Conservation (phyloP, 2,113 vertebrate genomes). For the Antidorcas marsupialis region DNA sequence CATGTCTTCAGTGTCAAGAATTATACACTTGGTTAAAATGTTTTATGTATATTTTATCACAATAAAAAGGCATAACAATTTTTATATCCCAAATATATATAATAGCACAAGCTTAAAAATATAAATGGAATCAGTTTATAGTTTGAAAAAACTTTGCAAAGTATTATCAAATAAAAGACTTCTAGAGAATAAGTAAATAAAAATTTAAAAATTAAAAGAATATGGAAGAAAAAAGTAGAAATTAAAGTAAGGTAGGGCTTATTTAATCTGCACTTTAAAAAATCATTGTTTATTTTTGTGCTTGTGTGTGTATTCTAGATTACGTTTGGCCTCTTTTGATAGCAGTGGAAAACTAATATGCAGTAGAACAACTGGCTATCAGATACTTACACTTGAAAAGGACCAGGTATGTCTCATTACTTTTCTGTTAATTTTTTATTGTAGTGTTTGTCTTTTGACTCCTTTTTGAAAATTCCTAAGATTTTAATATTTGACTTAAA, state of each 20-base stretch:
- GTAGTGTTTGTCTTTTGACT: slow-evolving; percentile 16
- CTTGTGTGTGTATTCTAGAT: slow-evolving; percentile 76
- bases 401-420: slow-evolving; percentile 88
- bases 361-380: slow-evolving; percentile 93
- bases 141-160: background rate
- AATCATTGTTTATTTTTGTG: background rate
- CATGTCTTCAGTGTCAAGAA: background rate
- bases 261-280: background rate
- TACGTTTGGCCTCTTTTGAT: slow-evolving; percentile 94
- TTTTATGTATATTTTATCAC: background rate
- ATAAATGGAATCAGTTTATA: background rate
- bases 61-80: background rate
- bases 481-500: slow-evolving; percentile 27
- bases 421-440: background rate
- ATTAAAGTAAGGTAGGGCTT: background rate
- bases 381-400: slow-evolving; percentile 94
- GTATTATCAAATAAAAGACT: background rate
- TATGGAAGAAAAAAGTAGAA: background rate
- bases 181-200: background rate
- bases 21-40: background rate
- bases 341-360: slow-evolving; percentile 91
- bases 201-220: background rate
- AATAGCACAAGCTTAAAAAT: background rate
- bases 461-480: slow-evolving; percentile 5
- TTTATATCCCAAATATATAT: background rate